Conservation (phyloP, 2,888 invertebrate species). For the Uloborus plumipes region DNA sequence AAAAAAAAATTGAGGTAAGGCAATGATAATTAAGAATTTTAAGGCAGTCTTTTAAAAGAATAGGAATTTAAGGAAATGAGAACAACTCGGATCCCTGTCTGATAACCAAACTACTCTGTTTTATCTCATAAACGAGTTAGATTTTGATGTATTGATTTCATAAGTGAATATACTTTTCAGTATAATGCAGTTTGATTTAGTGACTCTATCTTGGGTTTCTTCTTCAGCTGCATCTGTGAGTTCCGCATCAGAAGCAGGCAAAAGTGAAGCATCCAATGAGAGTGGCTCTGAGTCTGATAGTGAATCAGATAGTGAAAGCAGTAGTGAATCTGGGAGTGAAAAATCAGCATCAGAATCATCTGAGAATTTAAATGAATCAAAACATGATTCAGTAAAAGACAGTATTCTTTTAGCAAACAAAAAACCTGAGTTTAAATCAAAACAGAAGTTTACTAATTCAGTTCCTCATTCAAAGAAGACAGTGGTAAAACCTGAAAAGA, state of each 20-base stretch:
- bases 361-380: conserved; percentile 19
- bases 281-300: conserved; percentile 63
- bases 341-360: conserved; percentile 67
- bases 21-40: too few relatives aligned
- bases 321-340: conserved; percentile 69
- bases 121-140: too few relatives aligned
- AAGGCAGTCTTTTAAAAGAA: too few relatives aligned
- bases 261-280: conserved; percentile 66
- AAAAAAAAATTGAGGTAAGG: too few relatives aligned
- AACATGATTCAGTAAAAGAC: conserved; percentile 13
- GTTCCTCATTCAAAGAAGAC: conserved; percentile 14
- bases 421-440: conserved; percentile 14
- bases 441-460: conserved; percentile 12
- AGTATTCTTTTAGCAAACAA: conserved; percentile 7
- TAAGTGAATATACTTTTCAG: too few relatives aligned
- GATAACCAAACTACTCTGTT: too few relatives aligned
- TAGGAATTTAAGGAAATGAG: too few relatives aligned
- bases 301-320: conserved; percentile 66
- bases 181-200: not conserved
- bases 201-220: not conserved
- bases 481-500: conserved; percentile 3
- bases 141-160: not conserved
- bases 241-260: conserved; percentile 68
- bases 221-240: conserved; percentile 62
- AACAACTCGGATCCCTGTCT: too few relatives aligned